Conservation (phyloP, 2,797 vertebrate species). For the Euthynnus affinis region DNA sequence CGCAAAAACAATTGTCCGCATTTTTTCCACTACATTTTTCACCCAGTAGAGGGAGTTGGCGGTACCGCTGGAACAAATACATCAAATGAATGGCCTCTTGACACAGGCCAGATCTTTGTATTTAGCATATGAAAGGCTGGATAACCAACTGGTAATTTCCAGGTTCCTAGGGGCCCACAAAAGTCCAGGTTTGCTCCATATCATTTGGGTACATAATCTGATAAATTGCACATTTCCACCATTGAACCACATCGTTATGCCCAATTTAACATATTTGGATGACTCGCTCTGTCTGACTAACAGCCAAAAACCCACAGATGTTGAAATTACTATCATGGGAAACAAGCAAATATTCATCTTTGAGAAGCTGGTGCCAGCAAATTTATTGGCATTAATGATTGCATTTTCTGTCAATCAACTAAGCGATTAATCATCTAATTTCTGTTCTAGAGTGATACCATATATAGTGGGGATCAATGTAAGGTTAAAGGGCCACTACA, state of each 20-base stretch:
- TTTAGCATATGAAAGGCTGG: not conserved
- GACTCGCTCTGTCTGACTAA: not conserved
- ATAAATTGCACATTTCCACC: not conserved
- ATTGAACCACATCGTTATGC: not conserved
- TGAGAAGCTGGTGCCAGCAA: not conserved
- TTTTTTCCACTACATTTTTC: not conserved
- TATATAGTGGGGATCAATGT: not conserved
- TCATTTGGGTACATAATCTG: too few species aligned
- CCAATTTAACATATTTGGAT: not conserved
- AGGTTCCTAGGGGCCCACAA: too few species aligned
- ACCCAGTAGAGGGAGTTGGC: conserved; percentile 43
- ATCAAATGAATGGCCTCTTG: too few species aligned
- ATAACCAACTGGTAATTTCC: not conserved
- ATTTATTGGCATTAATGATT: not conserved
- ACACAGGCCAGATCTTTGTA: not conserved
- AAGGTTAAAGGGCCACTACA: too few species aligned
- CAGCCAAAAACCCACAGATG: too few species aligned
- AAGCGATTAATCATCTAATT: not conserved
- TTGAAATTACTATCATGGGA: not conserved
- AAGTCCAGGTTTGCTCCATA: too few species aligned
- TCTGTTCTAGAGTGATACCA: not conserved
- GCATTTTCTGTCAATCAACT: too few species aligned
- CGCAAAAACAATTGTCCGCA: conserved; percentile 20
- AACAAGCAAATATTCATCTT: not conserved
- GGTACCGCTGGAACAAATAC: not conserved